Base-by-base conservation (phyloP, 2,888 invertebrate species). In the Hyalella azteca region DNA sequence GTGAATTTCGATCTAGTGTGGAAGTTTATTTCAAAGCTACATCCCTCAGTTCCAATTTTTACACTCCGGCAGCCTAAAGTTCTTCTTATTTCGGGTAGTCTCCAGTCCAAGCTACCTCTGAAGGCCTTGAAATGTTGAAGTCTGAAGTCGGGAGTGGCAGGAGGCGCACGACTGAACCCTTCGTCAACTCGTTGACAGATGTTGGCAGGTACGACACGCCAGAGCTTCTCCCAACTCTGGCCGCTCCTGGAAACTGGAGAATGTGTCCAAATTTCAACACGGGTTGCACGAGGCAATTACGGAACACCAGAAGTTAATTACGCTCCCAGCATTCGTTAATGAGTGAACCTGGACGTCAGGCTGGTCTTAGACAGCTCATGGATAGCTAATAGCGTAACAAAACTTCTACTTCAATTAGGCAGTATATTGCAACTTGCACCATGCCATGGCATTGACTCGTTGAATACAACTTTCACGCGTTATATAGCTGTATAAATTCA, bases 111-210 rank as follows among this genome's bases (percentile, higher is more conserved):
- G n/a, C n/a, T n/a, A n/a, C n/a, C n/a, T n/a, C n/a, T n/a, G n/a
- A n/a, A n/a, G n/a, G 54, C 7, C 26, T 54, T 7, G 54, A 54
- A 54, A 29, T 54, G 26, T 26, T 26, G 26, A 54, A 54, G 54
- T 54, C 54, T 54, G 54, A 5, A 22, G 9, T 11, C 26, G 54
- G 26, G 11, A 1, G 54, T 29, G 26, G 54, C 54, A 22, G 22
- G 26, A 54, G 54, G 26, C 26, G 29, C 26, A 9, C 54, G 0
- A 11, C 11, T 26, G 54, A 54, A 54, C 26, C 54, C n/a, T n/a
- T 26, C 54, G 66, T 66, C 66, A 66, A 66, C 66, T 66, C 66
- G 66, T 5, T 36, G 66, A 66, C 66, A 66, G 66, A 66, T 66
- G 66, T 66, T 66, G 66, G 36, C 66, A 66, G 29, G 36, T 11